Base-by-base conservation (phyloP, 2,113 vertebrate species). In the Ivindomyrus marchei region DNA sequence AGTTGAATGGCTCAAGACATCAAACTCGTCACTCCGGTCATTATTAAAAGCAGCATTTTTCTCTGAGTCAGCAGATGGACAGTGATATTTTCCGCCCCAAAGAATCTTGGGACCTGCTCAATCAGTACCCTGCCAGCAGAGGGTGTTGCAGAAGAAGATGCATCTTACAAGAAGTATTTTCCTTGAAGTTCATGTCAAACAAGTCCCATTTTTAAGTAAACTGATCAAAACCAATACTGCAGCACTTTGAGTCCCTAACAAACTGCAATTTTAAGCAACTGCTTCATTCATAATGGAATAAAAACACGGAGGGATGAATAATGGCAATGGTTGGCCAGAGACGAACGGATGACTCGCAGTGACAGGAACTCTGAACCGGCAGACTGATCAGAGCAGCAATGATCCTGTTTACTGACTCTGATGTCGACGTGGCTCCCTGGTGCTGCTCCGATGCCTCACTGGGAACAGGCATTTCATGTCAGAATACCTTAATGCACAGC, bases 181-280 rank as follows among this genome's bases (percentile, higher is more conserved):
- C 84, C 84, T 50, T 86, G 46, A 86, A 86, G 84, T 86, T 86
- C 45, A 86, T 27, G 49, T 85, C 84, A 85, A 85, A 85, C 21
- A 45, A 15, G 24, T 49, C 21, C 84, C 84, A 17, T 49, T 85
- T 85, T 50, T 46, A 86, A 86, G 84, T n/a, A 50, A 86, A 11
- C 19, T 50, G 46, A 86, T 86, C 84, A 86, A 86, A 86, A 86
- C 84, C 47, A 50, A 50, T 47, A 9, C 24, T 47, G 24, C 19
- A 50, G 47, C 84, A 27, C 47, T 50, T 24, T 47, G 11, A 27
- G 47, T 50, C 45, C 45, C 49, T 7, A 50, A 2, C 45, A 50
- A 49, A 86, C 45, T 50, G 46, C 46, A 49, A 31, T 86, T 86
- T 86, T 50, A 50, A 49, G 84, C 46, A 86, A 49, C 84, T 11